Percentiles rank a stretch among this genome's conserved stretches.
Evolutionary conservation across 2,113 vertebrate genomes (phyloP).

Genomic region (Cygnus atratus): DNA sequence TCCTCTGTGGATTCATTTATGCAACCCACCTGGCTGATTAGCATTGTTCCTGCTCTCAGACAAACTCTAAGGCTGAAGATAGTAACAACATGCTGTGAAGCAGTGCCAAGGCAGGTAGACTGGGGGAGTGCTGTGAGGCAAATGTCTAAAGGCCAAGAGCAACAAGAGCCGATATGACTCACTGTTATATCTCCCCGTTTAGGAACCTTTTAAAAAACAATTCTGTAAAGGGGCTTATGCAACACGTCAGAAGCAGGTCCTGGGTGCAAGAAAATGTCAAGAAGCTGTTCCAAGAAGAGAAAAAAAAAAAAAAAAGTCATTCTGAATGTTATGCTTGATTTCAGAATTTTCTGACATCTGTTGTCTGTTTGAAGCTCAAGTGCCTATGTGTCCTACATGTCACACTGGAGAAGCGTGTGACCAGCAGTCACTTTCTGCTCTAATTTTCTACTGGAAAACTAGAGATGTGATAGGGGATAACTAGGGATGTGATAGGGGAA

Average conservation of each 20-base stretch:
- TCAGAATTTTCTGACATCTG: not conserved
- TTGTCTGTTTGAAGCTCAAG: not conserved
- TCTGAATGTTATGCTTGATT: not conserved
- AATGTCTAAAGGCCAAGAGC: not conserved
- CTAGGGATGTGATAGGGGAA: too few species aligned
- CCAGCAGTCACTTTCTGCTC: not conserved
- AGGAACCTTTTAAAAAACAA: conserved; percentile 1
- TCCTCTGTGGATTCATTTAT: not conserved
- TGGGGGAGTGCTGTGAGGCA: not conserved
- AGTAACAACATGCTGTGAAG: not conserved
- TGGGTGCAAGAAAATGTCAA: conserved; percentile 3
- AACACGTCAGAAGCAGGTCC: not conserved
- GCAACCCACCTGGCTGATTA: not conserved
- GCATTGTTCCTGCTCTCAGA: not conserved
- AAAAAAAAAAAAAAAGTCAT: not conserved
- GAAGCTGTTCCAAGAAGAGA: not conserved
- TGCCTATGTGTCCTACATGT: not conserved
- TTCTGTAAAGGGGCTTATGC: not conserved
- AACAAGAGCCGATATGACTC: conserved; percentile 9
- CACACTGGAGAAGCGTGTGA: not conserved
- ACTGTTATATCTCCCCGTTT: not conserved
- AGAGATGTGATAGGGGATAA: not conserved
- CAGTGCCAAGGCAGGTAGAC: not conserved
- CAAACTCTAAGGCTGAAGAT: not conserved
- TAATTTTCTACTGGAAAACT: not conserved